Evolutionary conservation across 2,113 vertebrate genomes (phyloP), one percentile per base, ranked within the genome.

Genomic region (Melanerpes aurifrons): DNA sequence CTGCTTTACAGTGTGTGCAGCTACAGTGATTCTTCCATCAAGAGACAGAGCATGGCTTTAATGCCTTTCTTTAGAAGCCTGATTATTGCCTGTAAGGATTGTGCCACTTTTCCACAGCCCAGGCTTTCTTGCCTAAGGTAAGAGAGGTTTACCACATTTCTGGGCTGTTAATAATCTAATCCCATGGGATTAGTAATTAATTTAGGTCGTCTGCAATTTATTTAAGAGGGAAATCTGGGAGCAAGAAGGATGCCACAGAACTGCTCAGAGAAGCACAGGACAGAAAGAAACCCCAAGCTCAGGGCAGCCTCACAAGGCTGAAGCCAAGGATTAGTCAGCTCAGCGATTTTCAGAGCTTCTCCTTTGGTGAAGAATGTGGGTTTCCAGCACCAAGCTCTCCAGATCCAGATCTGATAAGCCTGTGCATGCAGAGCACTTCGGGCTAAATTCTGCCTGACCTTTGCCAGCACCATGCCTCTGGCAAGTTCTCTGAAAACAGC

Each of bases 401-500:
- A 32, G 89, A 87, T 80, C 72, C 48, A 2, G 58, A 58, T 58
- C 79, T 72, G 82, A 80, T 93, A 89, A 96, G 73, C 82, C 82
- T 53, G 6, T 69, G 82, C 79, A 62, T 15, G 31, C 59, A 64
- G 79, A 87, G 77, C 61, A 57, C 72, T 91, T 62, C 53, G 77
- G 85, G 87, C 70, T 48, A 73, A 81, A 88, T 94, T 91, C 86
- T 92, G 90, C 63, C 86, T 94, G 90, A 95, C 95, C 95, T 91
- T 94, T 87, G 76, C 91, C 70, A 54, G 90, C 91, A 58, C 77
- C 4, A 1, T 62, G 81, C 87, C 82, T 87, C 80, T 5, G 3
- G 91, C 91, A 84, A 91, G 88, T 92, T 90, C 76, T 63, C 90
- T 96, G 95, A 81, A 90, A 94, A 69, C 91, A 94, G 85, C 72